Conservation (phyloP, 1,140 invertebrate species). For the Trachelipus rathkii region DNA sequence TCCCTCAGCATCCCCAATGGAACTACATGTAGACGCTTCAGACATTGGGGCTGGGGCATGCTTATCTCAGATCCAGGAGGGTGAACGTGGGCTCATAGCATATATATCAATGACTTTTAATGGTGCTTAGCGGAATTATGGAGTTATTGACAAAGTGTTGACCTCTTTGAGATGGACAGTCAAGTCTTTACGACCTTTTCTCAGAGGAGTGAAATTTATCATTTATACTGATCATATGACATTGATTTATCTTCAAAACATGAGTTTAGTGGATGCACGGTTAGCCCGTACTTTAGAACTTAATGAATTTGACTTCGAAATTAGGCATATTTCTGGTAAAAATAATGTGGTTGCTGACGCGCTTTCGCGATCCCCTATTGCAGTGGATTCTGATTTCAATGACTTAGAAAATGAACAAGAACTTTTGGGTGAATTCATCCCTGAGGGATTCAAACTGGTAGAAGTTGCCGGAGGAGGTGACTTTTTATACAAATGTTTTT, state of each 20-base stretch:
- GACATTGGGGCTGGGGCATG: neutral
- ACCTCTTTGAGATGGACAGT: neutral
- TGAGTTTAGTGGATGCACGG: neutral
- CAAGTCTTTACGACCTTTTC: neutral
- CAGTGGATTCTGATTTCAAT: too few species aligned
- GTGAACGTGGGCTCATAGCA: neutral
- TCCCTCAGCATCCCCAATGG: neutral
- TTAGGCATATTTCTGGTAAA: neutral
- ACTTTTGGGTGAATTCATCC: too few species aligned
- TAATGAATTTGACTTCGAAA: neutral
- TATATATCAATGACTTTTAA: neutral
- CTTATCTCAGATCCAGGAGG: neutral
- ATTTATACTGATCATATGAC: neutral
- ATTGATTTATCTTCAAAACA: neutral
- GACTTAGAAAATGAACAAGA: too few species aligned
- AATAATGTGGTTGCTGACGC: neutral
- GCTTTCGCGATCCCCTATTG: neutral
- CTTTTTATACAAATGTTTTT: too few species aligned
- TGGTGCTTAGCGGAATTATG: neutral
- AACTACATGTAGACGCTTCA: slow-evolving; percentile 10
- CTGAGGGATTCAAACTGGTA: too few species aligned
- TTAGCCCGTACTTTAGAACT: slow-evolving; percentile 11
- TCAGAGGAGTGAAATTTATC: neutral
- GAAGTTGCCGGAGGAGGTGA: too few species aligned
- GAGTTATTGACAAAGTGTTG: neutral